phyloP scores from a whole-genome alignment of 2,113 vertebrate species.

The Mellivora capensis region DNA sequence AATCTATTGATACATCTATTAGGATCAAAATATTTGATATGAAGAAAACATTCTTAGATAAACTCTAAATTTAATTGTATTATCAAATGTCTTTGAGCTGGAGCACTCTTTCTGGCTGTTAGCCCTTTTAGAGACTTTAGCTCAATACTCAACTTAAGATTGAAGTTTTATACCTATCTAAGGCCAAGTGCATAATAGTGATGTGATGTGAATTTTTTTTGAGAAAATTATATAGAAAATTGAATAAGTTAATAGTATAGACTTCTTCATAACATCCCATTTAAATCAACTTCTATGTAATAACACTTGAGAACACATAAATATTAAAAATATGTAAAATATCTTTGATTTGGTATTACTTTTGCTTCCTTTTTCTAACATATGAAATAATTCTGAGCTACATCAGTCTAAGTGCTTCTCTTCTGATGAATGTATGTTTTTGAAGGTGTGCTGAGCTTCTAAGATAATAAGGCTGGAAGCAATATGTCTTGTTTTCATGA shows the following conservation, averaged over 20 bases:
- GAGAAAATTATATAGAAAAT: not conserved
- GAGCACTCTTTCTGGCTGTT: not conserved
- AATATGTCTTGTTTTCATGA: conserved; percentile 30
- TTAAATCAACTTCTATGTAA: not conserved
- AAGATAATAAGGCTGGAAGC: conserved; percentile 26
- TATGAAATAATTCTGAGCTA: not conserved
- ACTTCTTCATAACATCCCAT: not conserved
- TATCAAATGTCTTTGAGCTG: not conserved
- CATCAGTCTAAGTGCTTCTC: not conserved
- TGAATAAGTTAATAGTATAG: not conserved
- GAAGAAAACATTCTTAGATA: not conserved
- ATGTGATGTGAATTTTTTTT: not conserved
- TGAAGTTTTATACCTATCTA: not conserved
- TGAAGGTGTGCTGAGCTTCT: conserved; percentile 40
- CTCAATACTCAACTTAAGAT: not conserved
- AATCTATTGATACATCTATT: not conserved
- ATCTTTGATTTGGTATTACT: not conserved
- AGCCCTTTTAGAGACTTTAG: not conserved
- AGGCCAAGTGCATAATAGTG: not conserved
- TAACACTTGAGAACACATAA: not conserved
- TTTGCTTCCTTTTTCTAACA: not conserved
- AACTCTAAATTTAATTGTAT: not conserved
- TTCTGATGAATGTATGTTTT: conserved; percentile 11
- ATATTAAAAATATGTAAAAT: not conserved
- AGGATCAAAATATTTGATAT: not conserved